phyloP scores from a whole-genome alignment of 2,797 vertebrate genomes.

The Iguana delicatissima region DNA sequence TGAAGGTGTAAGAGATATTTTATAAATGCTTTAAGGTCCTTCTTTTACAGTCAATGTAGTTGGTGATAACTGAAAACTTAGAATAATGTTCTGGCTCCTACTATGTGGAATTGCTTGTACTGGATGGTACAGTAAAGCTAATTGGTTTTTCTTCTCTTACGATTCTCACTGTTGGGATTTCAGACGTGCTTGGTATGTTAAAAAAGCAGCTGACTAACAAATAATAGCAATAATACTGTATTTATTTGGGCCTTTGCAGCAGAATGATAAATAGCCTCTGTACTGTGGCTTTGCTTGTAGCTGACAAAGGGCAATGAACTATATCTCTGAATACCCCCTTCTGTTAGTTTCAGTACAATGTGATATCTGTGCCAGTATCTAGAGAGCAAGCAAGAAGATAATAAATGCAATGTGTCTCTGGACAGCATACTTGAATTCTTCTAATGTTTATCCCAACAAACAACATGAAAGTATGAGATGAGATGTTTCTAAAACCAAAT shows the following conservation, averaged over 20 bases:
- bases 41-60: constrained; percentile 51
- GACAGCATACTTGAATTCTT: constrained; percentile 53
- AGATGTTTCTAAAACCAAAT: constrained; percentile 41
- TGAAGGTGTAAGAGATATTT: constrained; percentile 23
- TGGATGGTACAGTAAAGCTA: constrained; percentile 56
- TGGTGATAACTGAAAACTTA: constrained; percentile 46
- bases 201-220: constrained; percentile 61
- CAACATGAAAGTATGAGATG: constrained; percentile 56
- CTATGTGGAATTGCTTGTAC: constrained; percentile 46
- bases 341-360: constrained; percentile 68
- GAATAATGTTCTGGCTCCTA: constrained; percentile 53
- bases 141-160: constrained; percentile 35
- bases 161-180: constrained; percentile 53
- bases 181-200: constrained; percentile 57
- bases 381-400: constrained; percentile 51
- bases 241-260: constrained; percentile 56
- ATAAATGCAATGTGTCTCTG: constrained; percentile 49
- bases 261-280: constrained; percentile 62
- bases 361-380: constrained; percentile 63
- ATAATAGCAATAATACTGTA: constrained; percentile 53
- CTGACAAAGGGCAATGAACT: constrained; percentile 65
- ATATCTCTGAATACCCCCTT: constrained; percentile 59
- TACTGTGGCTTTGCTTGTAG: constrained; percentile 23
- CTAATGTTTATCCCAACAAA: constrained; percentile 36
- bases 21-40: constrained; percentile 49